Base-by-base conservation (phyloP, 1,140 invertebrate species). In the Patella vulgata region DNA sequence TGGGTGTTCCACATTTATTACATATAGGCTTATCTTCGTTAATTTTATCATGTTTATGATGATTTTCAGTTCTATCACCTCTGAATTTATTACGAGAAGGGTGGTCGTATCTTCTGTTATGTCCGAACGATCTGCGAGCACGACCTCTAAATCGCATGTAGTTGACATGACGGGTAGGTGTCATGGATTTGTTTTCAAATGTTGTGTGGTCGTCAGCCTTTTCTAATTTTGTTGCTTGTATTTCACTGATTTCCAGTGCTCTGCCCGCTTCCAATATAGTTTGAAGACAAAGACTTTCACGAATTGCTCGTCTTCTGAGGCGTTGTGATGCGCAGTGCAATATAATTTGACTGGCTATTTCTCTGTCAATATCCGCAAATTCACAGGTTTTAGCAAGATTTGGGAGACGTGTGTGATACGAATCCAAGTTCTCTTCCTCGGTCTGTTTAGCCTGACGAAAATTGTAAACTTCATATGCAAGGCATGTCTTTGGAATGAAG, bases 391-490 rank as follows among this genome's bases (percentile, higher is more conserved):
- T 46, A 8, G 43, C 43, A n/a, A 46, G 43, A 6, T 5, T n/a
- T 46, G 6, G 6, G 6, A 46, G n/a, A 8, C 43, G 43, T n/a
- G 43, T 46, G 23, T 46, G 43, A 46, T 46, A 46, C 5, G 43
- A 46, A n/a, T 25, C 43, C n/a, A 46, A 25, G 8, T n/a, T 46
- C n/a, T 46, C 43, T 6, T n/a, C 23, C 6, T 46, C 43, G 5
- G n/a, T 6, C n/a, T 46, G 43, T 46, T 46, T 46, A 8, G 43
- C 43, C n/a, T 46, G 43, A n/a, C n/a, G 43, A 25, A 46, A 46
- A n/a, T 46, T 46, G 23, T 46, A 46, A 8, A n/a, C 8, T 46
- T 46, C 43, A 25, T n/a, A 46, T 8, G 43, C n/a, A 8, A 25
- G 5, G n/a, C 23, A 21, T 6, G 23, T 25, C n/a, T 46, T 46